phyloP scores from a whole-genome alignment of 92 coral and sea anemone genomes.

The Epizoanthus stellaris region DNA sequence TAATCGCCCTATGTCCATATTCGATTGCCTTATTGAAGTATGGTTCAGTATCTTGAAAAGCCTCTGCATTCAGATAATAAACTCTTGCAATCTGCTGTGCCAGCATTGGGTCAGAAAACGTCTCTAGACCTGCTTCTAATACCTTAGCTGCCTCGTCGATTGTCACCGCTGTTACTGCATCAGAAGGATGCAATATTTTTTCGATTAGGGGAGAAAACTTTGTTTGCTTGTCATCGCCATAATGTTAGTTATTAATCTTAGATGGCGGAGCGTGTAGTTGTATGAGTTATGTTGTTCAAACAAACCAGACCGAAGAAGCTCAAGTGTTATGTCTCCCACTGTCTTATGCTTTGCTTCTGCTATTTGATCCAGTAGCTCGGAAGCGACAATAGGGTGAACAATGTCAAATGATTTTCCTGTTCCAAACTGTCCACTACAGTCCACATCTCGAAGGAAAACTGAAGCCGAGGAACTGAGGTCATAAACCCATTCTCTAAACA shows the following conservation, averaged over 20 bases:
- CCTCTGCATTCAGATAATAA: constrained; percentile 34
- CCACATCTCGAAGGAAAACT: constrained; percentile 47
- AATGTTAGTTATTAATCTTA: too few species aligned
- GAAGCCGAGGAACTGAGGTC: constrained; percentile 44
- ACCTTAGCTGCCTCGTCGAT: too few species aligned
- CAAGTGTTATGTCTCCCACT: constrained; percentile 16
- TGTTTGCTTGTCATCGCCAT: too few species aligned
- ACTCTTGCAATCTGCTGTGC: constrained; percentile 53
- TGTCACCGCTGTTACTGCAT: too few species aligned
- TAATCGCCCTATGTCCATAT: not conserved
- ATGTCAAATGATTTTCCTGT: constrained; percentile 44
- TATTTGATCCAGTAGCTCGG: constrained; percentile 10
- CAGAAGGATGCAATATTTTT: too few species aligned
- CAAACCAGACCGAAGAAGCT: constrained; percentile 27
- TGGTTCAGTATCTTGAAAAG: not conserved
- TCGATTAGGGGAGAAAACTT: too few species aligned
- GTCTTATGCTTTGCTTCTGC: not conserved
- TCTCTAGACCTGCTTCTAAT: constrained; percentile 21
- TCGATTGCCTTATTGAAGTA: not conserved
- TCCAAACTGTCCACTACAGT: constrained; percentile 36
- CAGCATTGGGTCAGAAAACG: constrained; percentile 39
- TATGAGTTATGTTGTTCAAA: constrained; percentile 10
- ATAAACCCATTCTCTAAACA: constrained; percentile 52
- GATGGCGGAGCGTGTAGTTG: not conserved
- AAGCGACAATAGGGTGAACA: constrained; percentile 46